A percentile compares a stretch with the other conserved stretches of the same genome.
Evolutionary conservation across 2,113 vertebrate genomes (phyloP).

Genomic region (Promerops cafer): DNA sequence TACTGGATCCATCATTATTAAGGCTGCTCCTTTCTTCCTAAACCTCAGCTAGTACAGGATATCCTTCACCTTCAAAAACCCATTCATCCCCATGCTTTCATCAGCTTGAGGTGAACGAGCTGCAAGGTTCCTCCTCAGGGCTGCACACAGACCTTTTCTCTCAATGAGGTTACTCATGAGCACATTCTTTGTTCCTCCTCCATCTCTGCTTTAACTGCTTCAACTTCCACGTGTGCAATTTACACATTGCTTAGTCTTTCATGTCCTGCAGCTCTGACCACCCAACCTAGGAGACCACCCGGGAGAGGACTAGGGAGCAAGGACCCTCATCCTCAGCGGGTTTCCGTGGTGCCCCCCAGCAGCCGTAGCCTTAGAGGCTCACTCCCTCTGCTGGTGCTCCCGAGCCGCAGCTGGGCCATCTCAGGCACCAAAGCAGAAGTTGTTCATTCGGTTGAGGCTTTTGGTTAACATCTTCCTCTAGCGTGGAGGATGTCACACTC

Average conservation of each 20-base stretch:
- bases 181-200: neutral
- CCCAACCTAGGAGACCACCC: neutral
- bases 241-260: neutral
- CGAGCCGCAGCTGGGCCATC: neutral
- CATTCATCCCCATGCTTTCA: neutral
- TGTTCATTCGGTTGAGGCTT: neutral
- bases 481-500: fast-evolving
- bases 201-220: neutral
- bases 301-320: neutral
- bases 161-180: neutral
- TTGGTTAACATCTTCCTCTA: neutral
- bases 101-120: neutral
- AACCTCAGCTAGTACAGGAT: neutral
- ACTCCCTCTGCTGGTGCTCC: constrained; percentile 53
- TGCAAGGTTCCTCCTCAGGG: neutral
- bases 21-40: neutral
- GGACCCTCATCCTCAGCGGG: neutral
- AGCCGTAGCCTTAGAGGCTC: constrained; percentile 5
- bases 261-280: neutral
- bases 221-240: neutral
- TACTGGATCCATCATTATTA: neutral
- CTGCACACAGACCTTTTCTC: neutral
- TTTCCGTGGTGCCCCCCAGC: neutral
- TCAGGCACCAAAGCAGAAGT: neutral
- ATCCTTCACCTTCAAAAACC: neutral